Percentiles rank a stretch among this genome's conserved stretches.
These are phyloP conservation scores for Fulmarus glacialis DNA, from an alignment of 2,113 vertebrate species.

Conservation along the genomic window DNA sequence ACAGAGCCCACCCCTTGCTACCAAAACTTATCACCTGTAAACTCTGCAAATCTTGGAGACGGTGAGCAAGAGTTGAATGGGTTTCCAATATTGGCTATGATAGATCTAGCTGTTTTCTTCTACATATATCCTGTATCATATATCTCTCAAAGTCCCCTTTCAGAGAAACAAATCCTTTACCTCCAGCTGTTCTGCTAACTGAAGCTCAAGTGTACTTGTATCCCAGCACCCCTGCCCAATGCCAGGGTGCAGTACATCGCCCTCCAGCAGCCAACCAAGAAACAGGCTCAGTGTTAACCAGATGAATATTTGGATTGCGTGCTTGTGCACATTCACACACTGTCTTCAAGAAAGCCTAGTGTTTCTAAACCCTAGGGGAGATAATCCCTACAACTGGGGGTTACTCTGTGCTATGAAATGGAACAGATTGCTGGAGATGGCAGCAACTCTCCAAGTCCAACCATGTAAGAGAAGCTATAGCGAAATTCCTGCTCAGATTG, in stretches of 20 bases:
- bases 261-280: neutral
- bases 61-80: neutral
- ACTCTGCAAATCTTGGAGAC: neutral
- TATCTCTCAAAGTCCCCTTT: neutral
- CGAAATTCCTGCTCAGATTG: neutral
- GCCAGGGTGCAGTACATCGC: neutral
- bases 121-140: neutral
- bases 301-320: neutral
- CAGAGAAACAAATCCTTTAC: neutral
- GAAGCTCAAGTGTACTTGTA: neutral
- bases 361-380: neutral
- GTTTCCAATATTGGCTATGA: neutral
- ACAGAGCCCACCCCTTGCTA: fast-evolving
- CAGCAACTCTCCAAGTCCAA: neutral
- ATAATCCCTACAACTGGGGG: neutral
- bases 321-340: fast-evolving
- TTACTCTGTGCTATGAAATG: neutral
- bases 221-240: neutral
- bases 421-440: neutral
- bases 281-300: neutral
- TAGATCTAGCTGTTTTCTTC: neutral
- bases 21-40: neutral
- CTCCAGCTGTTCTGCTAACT: neutral
- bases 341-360: neutral
- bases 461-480: neutral